These are phyloP conservation scores for Trypoxylus dichotomus DNA, from an alignment of 1,140 invertebrate species.

Conservation along the genomic window DNA sequence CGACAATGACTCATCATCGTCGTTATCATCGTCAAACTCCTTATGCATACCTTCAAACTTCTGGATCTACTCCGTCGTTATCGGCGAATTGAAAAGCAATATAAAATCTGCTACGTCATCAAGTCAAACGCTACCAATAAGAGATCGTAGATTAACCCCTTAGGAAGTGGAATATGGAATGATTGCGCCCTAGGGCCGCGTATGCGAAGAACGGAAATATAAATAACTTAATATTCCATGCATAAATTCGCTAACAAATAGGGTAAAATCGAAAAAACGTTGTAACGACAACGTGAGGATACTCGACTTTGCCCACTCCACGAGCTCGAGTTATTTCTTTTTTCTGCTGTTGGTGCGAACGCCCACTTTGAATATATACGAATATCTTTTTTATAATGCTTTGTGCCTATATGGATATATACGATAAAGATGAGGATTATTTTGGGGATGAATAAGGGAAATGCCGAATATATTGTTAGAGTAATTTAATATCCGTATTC, in stretches of 20 bases:
- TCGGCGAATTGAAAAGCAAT: slow-evolving; percentile 5
- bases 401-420: background rate
- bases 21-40: background rate
- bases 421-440: background rate
- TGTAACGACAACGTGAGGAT: background rate
- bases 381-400: background rate
- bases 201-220: slow-evolving; percentile 33
- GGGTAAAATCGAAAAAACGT: slow-evolving; percentile 28
- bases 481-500: background rate
- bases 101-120: slow-evolving; percentile 35
- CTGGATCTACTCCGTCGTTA: background rate
- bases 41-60: slow-evolving; percentile 20
- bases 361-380: background rate
- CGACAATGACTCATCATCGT: background rate
- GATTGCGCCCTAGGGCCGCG: slow-evolving; percentile 34
- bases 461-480: background rate
- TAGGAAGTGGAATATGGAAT: slow-evolving; percentile 35
- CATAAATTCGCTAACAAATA: slow-evolving; percentile 32
- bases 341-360: background rate
- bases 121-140: slow-evolving; percentile 37
- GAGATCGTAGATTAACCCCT: slow-evolving; percentile 35
- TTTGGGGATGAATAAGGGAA: no score
- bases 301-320: background rate
- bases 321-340: background rate
- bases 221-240: slow-evolving; percentile 34